Evolutionary conservation across 2,888 invertebrate genomes (phyloP), one percentile per base, ranked within the genome.

Genomic region (Drosophila anomalata): DNA sequence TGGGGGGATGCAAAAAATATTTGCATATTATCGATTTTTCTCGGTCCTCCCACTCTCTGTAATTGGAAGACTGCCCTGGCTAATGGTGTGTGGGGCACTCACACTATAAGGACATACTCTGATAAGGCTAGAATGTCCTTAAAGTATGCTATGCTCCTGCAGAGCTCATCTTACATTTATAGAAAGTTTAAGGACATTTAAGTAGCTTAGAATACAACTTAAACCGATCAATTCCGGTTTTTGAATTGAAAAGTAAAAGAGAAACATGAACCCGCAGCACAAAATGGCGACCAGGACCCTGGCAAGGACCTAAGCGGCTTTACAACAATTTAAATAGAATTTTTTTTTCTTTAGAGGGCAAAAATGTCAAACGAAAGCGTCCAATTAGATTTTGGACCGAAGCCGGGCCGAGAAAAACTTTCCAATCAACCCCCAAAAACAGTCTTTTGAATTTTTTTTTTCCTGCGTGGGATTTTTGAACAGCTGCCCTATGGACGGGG

Each of bases 1-100:
- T 24, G 0, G 41, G 26, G 22, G 54, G 44, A 44, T 55, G 63
- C 54, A 63, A 54, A 48, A 46, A 55, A 73, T 81, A 85, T 85
- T 85, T 85, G 85, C 85, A 85, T 85, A 85, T 87, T 85, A 85
- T 85, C 75, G 85, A 85, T 85, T 87, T 79, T 65, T 42, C 5
- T 9, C 22, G 14, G 11, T 24, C 24, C n/a, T 12, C 36, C 48
- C 69, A 50, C 31, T 47, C 58, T 44, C 9, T 0, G 22, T 47
- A 36, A 60, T 8, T 24, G 47, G 62, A 33, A 24, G 22, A 24
- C 22, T 9, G 46, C 33, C 44, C 22, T 9, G 46, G 41, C 44
- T 26, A 41, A 42, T 53, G 24, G 20, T 51, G 52, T 36, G 41
- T 41, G 44, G 50, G 17, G 29, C n/a, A 58, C 26, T 41, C 33